Conservation (phyloP, 2,888 invertebrate genomes). For the Eupeodes latifasciatus region DNA sequence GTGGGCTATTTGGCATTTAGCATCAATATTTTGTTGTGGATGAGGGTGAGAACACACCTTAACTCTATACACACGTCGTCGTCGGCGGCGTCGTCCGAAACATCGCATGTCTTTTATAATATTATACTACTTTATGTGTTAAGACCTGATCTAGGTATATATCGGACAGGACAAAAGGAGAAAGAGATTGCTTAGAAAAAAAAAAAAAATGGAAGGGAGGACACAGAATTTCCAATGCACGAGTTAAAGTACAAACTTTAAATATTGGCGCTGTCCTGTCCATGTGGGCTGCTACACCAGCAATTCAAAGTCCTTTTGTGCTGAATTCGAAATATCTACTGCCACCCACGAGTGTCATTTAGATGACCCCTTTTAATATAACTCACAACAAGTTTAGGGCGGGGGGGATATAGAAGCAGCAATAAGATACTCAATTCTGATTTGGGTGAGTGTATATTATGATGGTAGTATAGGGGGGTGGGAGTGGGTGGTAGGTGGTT, state of each 20-base stretch:
- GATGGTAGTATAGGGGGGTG: too few relatives aligned
- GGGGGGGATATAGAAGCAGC: not conserved
- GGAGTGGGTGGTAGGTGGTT: not conserved
- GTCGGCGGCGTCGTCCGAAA: constrained; percentile 5
- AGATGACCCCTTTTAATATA: constrained; percentile 71
- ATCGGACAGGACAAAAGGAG: not conserved
- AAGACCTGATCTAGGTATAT: constrained; percentile 35
- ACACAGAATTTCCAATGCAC: constrained; percentile 34
- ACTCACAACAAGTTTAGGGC: constrained; percentile 24
- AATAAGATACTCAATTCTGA: constrained; percentile 46
- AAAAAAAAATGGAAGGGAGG: not conserved
- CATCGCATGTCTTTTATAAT: constrained; percentile 70
- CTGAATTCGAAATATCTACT: constrained; percentile 57
- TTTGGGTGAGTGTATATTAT: constrained; percentile 32
- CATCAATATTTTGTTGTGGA: constrained; percentile 40
- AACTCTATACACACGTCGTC: not conserved
- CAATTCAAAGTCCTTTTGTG: constrained; percentile 46
- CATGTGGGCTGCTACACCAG: not conserved
- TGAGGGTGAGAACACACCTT: constrained; percentile 62
- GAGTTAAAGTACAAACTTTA: constrained; percentile 51
- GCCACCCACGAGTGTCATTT: constrained; percentile 59
- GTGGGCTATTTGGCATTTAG: constrained; percentile 54
- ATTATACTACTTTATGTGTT: constrained; percentile 56
- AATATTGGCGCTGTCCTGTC: constrained; percentile 50
- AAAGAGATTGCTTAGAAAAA: not conserved